Evolutionary conservation across 2,888 invertebrate species (phyloP).

Genomic region (Trachelus tabidus): DNA sequence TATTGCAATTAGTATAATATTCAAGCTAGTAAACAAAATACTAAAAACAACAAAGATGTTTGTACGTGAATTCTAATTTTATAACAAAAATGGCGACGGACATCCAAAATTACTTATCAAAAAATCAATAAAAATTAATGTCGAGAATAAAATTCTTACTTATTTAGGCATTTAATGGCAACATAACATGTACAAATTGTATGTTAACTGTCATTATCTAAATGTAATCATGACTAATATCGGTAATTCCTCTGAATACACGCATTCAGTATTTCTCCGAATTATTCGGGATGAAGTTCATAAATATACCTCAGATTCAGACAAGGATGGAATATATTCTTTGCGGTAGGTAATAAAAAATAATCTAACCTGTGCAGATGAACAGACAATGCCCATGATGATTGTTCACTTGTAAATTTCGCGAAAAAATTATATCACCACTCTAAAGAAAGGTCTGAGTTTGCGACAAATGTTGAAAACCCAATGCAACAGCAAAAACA

Average conservation of each 20-base stretch:
- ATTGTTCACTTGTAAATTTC: neutral
- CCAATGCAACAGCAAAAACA: conserved; percentile 24
- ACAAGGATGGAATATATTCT: conserved; percentile 8
- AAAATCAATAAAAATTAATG: neutral
- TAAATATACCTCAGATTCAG: neutral
- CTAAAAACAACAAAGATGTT: neutral
- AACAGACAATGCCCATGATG: conserved; percentile 58
- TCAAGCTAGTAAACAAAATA: neutral
- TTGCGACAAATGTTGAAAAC: neutral
- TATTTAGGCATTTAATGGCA: neutral
- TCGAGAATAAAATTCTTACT: neutral
- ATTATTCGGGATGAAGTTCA: neutral
- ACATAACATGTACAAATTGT: neutral
- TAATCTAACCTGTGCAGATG: conserved; percentile 55
- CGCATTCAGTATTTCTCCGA: neutral
- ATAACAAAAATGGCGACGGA: neutral
- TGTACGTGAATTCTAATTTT: neutral
- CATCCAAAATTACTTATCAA: neutral
- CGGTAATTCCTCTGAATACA: neutral
- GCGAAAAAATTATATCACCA: neutral
- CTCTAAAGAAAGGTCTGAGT: neutral
- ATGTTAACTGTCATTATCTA: neutral
- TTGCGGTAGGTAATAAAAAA: conserved; percentile 5
- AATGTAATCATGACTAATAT: neutral
- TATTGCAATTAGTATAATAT: neutral